phyloP scores from a whole-genome alignment of 1,140 invertebrate genomes.

The Sarcophaga bullata region DNA sequence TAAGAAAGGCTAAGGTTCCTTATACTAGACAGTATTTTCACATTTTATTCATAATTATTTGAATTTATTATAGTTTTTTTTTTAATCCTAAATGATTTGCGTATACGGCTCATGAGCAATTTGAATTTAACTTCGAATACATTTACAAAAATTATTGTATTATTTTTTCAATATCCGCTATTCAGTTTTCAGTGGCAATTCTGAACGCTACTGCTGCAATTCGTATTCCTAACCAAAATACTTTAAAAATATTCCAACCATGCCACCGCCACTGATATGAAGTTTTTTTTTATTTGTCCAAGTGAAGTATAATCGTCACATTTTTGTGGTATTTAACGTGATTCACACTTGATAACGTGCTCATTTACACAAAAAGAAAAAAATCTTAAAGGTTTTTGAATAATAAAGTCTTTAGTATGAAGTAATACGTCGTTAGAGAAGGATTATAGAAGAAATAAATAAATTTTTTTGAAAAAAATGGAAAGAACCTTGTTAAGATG shows the following conservation, averaged over 20 bases:
- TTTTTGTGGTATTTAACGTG: conserved; percentile 18
- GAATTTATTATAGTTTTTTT: too few species aligned
- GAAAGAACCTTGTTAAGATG: background rate
- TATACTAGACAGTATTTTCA: too few species aligned
- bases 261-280: conserved; percentile 6
- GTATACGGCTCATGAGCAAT: too few species aligned
- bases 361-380: background rate
- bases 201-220: background rate
- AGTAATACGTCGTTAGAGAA: conserved; percentile 25
- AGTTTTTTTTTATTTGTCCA: conserved; percentile 27
- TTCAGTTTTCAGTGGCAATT: background rate
- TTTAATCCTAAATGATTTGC: too few species aligned
- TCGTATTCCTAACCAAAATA: background rate
- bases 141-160: too few species aligned
- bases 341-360: conserved; percentile 31
- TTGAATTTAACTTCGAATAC: too few species aligned
- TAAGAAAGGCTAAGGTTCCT: too few species aligned
- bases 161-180: too few species aligned
- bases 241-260: background rate
- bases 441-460: background rate
- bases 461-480: background rate
- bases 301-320: conserved; percentile 20
- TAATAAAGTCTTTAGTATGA: background rate
- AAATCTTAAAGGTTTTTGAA: conserved; percentile 15
- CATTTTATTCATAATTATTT: too few species aligned